phyloP scores from a whole-genome alignment of 2,888 invertebrate genomes.

The Actias luna region DNA sequence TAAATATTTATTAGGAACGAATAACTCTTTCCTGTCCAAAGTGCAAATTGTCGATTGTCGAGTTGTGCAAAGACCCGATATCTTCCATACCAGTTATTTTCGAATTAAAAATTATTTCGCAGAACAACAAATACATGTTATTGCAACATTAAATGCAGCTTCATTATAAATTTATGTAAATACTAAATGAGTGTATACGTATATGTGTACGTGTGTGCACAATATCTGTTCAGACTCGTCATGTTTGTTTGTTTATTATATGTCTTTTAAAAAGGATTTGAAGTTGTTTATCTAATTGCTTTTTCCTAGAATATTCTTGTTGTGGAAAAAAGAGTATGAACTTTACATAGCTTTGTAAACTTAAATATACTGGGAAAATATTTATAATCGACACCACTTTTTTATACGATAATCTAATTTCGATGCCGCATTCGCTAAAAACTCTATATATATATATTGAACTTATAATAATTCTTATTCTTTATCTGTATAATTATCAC shows the following conservation, averaged over 20 bases:
- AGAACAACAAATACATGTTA: slow-evolving; percentile 5
- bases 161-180: neutral
- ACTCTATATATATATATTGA: neutral
- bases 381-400: neutral
- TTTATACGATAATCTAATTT: neutral
- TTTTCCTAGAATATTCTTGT: slow-evolving; percentile 17
- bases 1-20: too few relatives aligned
- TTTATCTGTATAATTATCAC: too few relatives aligned
- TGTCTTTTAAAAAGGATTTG: slow-evolving; percentile 2
- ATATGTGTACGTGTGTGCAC: neutral
- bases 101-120: slow-evolving; percentile 12
- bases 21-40: too few relatives aligned
- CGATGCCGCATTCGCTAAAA: too few relatives aligned
- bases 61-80: too few relatives aligned
- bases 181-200: neutral
- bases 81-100: neutral
- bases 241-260: neutral
- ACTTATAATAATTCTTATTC: neutral
- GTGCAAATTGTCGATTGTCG: too few relatives aligned
- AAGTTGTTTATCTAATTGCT: slow-evolving; percentile 13
- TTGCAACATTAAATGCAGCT: neutral
- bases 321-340: slow-evolving; percentile 6
- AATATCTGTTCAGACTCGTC: neutral
- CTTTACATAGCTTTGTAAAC: slow-evolving; percentile 13
- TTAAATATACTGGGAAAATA: slow-evolving; percentile 12